Percentiles rank a stretch among this genome's conserved stretches.
Evolutionary conservation across 2,888 invertebrate genomes (phyloP).

Genomic region (Capitulum mitella): DNA sequence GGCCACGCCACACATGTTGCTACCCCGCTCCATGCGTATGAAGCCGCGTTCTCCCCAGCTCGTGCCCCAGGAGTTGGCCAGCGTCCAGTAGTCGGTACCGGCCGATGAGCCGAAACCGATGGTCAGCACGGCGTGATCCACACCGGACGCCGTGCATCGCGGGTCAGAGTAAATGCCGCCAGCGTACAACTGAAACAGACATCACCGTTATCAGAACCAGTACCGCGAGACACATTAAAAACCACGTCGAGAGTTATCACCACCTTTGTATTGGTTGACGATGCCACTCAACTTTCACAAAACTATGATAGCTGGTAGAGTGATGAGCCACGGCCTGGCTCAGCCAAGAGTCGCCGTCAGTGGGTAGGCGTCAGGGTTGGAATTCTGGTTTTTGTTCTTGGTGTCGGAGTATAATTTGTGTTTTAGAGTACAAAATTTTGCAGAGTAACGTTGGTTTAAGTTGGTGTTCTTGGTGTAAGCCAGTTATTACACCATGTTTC

Average conservation of each 20-base stretch:
- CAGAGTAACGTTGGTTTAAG: no score
- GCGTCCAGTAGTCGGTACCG: background rate
- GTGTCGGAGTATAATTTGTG: no score
- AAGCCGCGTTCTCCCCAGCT: background rate
- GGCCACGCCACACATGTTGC: constrained; percentile 1
- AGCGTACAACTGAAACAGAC: background rate
- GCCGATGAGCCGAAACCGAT: background rate
- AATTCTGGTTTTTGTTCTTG: no score
- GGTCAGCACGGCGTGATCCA: background rate
- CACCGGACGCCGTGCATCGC: background rate
- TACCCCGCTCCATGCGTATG: background rate
- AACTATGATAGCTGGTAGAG: no score
- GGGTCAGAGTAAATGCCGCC: background rate
- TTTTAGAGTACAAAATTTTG: no score
- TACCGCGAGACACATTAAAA: no score
- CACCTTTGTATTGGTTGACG: background rate
- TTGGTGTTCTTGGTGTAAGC: no score
- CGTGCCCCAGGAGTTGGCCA: constrained; percentile 12
- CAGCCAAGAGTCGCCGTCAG: no score
- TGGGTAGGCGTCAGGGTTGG: background rate
- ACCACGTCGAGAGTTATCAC: background rate
- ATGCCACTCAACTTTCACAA: background rate
- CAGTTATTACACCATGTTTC: no score
- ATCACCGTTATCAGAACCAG: background rate
- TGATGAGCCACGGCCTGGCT: no score